These are phyloP conservation scores for Portunus trituberculatus DNA, from an alignment of 1,140 invertebrate species.

Conservation along the genomic window DNA sequence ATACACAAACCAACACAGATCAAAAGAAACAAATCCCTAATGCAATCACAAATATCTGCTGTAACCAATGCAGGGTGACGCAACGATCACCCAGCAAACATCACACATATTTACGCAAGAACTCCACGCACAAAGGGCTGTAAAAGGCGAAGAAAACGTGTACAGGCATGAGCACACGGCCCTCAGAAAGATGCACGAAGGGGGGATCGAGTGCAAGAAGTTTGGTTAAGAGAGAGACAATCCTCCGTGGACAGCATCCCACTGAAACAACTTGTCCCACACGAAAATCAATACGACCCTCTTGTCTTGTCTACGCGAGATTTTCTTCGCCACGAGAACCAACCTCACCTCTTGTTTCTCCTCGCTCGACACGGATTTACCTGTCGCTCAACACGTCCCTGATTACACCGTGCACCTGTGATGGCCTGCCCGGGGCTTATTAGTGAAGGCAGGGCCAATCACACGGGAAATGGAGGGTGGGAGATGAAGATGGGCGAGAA, in stretches of 20 bases:
- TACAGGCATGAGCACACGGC: too few species aligned
- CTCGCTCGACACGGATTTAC: not conserved
- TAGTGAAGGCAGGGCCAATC: not conserved
- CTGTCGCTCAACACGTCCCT: not conserved
- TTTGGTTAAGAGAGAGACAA: slow-evolving; percentile 1
- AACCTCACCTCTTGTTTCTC: not conserved
- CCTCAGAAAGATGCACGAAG: too few species aligned
- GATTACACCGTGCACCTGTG: not conserved
- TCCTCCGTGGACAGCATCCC: too few species aligned
- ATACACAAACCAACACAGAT: too few species aligned
- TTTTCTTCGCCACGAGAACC: not conserved
- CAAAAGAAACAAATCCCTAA: too few species aligned
- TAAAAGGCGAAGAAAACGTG: too few species aligned
- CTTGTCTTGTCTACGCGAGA: not conserved
- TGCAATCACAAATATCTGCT: too few species aligned
- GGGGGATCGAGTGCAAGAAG: too few species aligned
- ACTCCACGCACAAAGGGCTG: too few species aligned
- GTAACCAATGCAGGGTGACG: too few species aligned
- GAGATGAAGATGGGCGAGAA: not conserved
- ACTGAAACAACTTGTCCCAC: not conserved
- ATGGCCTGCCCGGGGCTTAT: not conserved
- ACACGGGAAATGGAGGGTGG: not conserved
- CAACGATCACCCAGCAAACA: too few species aligned
- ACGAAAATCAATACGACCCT: not conserved
- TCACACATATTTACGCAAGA: too few species aligned